A percentile compares a stretch with the other conserved stretches of the same genome.
These are phyloP conservation scores for Ciconia maguari DNA, from an alignment of 2,113 vertebrate genomes.

Conservation along the genomic window DNA sequence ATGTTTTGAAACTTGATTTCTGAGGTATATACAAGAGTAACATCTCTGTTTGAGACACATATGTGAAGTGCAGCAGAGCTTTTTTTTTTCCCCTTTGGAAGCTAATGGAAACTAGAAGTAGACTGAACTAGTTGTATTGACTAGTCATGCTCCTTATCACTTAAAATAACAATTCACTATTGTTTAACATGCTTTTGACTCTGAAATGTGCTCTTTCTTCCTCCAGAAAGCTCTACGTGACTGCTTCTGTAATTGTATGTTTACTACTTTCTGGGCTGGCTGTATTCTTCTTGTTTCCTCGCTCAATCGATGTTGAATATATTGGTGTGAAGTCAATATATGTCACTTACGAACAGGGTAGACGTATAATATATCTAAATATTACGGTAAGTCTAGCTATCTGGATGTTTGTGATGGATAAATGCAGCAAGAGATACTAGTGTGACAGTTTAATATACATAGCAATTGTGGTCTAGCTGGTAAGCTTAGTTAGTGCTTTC, in stretches of 20 bases:
- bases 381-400: conserved; percentile 83
- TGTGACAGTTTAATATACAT: neutral
- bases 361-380: conserved; percentile 90
- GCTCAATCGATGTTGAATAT: conserved; percentile 91
- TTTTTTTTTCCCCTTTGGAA: neutral
- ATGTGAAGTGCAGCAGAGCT: neutral
- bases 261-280: conserved; percentile 91
- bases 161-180: neutral
- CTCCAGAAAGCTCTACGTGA: conserved; percentile 93
- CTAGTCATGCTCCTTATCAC: neutral
- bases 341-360: conserved; percentile 84
- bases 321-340: conserved; percentile 93
- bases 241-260: conserved; percentile 88
- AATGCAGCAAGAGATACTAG: neutral
- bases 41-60: neutral
- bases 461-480: neutral
- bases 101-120: neutral
- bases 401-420: neutral
- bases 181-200: neutral
- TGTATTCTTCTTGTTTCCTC: conserved; percentile 96
- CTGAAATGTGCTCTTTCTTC: neutral
- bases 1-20: neutral
- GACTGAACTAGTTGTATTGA: neutral
- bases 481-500: neutral
- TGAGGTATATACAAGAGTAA: neutral